Conservation (phyloP, 2,113 vertebrate genomes). For the Tiliqua scincoides region DNA sequence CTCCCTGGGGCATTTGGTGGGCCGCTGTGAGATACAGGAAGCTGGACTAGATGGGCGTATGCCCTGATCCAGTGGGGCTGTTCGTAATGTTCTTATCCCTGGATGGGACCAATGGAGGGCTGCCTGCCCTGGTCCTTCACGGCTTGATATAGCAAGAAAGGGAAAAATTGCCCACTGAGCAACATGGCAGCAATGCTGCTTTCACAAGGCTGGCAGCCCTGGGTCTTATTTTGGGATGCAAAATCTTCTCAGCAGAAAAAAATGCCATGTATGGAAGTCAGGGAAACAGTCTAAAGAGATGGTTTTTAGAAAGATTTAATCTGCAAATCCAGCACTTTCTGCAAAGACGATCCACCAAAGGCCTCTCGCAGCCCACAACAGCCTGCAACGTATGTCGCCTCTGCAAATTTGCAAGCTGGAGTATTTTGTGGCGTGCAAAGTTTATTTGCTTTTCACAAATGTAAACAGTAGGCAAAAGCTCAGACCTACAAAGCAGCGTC, state of each 20-base stretch:
- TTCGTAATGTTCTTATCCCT: no score
- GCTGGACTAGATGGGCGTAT: no score
- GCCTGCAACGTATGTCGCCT: neutral
- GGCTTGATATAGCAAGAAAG: no score
- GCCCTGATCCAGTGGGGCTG: no score
- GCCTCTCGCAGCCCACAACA: neutral
- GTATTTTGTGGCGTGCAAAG: rapidly evolving
- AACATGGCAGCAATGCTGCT: neutral
- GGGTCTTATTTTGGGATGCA: neutral
- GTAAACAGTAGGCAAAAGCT: constrained; percentile 2
- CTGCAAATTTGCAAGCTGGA: neutral
- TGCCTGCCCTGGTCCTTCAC: no score
- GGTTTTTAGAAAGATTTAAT: neutral
- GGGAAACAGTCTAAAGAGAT: neutral
- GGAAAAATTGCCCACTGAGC: neutral
- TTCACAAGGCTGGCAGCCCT: neutral
- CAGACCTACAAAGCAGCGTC: neutral
- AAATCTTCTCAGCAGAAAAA: neutral
- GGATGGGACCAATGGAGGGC: no score
- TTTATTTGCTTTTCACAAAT: neutral
- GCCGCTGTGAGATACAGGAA: no score
- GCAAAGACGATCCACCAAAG: neutral
- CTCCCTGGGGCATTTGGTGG: no score
- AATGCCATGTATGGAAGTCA: neutral
- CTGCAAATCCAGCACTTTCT: neutral